Percentiles rank a stretch among this genome's conserved stretches.
Evolutionary conservation across 1,140 invertebrate species (phyloP).

Genomic region (Maniola jurtina): DNA sequence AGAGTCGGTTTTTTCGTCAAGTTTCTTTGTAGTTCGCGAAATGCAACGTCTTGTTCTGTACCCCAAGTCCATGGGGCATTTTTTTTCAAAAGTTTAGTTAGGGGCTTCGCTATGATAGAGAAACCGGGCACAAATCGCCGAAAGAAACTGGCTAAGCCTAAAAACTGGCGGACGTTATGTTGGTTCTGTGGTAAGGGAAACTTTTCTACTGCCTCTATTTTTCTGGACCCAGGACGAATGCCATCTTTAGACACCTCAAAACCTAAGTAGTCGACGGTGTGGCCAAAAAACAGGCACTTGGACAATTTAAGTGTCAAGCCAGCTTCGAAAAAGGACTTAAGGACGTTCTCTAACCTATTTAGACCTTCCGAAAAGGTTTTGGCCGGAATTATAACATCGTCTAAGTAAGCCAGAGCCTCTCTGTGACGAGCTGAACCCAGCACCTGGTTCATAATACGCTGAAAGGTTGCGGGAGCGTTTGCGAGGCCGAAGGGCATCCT

Average conservation of each 20-base stretch:
- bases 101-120: slow-evolving; percentile 13
- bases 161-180: slow-evolving; percentile 19
- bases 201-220: slow-evolving; percentile 6
- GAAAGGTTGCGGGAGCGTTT: slow-evolving; percentile 24
- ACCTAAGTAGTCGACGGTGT: not conserved
- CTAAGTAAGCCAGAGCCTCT: slow-evolving; percentile 19
- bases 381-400: slow-evolving; percentile 14
- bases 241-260: not conserved
- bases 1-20: slow-evolving; percentile 15
- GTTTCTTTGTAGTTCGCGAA: slow-evolving; percentile 7
- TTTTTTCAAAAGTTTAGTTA: slow-evolving; percentile 26
- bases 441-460: slow-evolving; percentile 24
- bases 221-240: not conserved
- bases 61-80: slow-evolving; percentile 18
- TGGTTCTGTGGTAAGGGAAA: slow-evolving; percentile 19
- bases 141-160: slow-evolving; percentile 24
- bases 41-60: slow-evolving; percentile 1
- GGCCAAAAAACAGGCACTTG: not conserved
- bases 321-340: not conserved
- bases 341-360: not conserved
- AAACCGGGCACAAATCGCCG: slow-evolving; percentile 17
- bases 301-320: not conserved
- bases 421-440: slow-evolving; percentile 3
- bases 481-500: slow-evolving; percentile 31
- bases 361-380: not conserved